Evolutionary conservation across 1,140 invertebrate species (phyloP).

Genomic region (Chrysoperla carnea): DNA sequence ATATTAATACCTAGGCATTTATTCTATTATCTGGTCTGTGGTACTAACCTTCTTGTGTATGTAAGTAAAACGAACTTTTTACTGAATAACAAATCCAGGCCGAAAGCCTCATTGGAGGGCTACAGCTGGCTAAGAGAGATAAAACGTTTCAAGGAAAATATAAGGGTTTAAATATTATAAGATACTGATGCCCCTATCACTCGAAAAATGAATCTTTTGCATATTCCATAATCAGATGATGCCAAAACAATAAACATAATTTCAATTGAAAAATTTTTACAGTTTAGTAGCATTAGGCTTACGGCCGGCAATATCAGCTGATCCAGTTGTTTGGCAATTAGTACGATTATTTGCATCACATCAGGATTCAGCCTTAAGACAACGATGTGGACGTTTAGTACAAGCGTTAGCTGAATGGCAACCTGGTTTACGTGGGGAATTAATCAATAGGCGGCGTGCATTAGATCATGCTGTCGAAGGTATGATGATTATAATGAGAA

Average conservation of each 20-base stretch:
- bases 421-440: constrained; percentile 28
- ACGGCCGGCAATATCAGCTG: constrained; percentile 45
- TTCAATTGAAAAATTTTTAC: constrained; percentile 2
- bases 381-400: constrained; percentile 31
- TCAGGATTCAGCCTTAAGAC: constrained; percentile 35
- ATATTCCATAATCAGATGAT: no score
- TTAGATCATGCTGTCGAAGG: constrained; percentile 70
- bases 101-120: no score
- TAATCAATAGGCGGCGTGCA: constrained; percentile 45
- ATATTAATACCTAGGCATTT: no score
- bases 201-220: no score
- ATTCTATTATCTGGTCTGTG: no score
- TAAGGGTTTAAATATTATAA: no score
- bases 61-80: no score
- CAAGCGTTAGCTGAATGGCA: constrained; percentile 32
- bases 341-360: constrained; percentile 60
- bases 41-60: no score
- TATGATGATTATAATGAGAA: constrained; percentile 12
- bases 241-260: not conserved
- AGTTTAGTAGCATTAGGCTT: constrained; percentile 37
- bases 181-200: no score
- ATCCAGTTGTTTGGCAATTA: constrained; percentile 61
- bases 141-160: no score
- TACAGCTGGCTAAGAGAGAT: no score
- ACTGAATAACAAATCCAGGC: no score